Conservation (phyloP, 2,888 invertebrate species). For the Megastigmus dorsalis region DNA sequence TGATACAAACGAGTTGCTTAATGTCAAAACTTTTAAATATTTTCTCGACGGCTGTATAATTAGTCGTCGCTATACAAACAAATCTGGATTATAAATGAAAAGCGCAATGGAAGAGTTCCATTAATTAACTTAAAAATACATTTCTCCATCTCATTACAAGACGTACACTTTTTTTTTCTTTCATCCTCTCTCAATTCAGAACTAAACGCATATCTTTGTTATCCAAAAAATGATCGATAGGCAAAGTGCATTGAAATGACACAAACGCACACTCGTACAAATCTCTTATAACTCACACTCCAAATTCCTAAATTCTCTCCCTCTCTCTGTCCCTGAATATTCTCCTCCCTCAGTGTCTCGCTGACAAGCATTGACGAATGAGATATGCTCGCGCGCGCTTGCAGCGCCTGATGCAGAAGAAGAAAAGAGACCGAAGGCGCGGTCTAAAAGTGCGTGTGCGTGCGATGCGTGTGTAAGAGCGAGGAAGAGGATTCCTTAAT, state of each 20-base stretch:
- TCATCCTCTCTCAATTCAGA: background rate
- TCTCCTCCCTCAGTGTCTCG: background rate
- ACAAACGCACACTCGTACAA: background rate
- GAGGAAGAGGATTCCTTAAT: constrained; percentile 57
- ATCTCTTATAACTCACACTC: background rate
- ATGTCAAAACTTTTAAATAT: no score
- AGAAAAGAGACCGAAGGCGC: constrained; percentile 15
- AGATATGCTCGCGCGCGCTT: constrained; percentile 18
- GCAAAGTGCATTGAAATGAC: constrained; percentile 9
- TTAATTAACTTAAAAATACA: no score
- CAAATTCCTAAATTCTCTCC: constrained; percentile 10
- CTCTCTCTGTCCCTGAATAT: background rate
- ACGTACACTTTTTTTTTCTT: background rate
- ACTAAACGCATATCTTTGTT: constrained; percentile 17
- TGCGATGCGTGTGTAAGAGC: background rate
- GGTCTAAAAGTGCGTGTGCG: no score
- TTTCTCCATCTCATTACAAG: background rate
- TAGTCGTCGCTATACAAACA: no score
- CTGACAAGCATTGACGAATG: constrained; percentile 49
- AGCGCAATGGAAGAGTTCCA: no score
- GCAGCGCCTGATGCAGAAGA: background rate
- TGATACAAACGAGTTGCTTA: no score
- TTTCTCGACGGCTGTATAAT: no score
- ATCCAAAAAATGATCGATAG: constrained; percentile 33
- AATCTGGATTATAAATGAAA: no score